Percentiles rank a stretch among this genome's conserved stretches.
Evolutionary conservation across 2,797 vertebrate genomes (phyloP).

Genomic region (Pagetopsis macropterus): DNA sequence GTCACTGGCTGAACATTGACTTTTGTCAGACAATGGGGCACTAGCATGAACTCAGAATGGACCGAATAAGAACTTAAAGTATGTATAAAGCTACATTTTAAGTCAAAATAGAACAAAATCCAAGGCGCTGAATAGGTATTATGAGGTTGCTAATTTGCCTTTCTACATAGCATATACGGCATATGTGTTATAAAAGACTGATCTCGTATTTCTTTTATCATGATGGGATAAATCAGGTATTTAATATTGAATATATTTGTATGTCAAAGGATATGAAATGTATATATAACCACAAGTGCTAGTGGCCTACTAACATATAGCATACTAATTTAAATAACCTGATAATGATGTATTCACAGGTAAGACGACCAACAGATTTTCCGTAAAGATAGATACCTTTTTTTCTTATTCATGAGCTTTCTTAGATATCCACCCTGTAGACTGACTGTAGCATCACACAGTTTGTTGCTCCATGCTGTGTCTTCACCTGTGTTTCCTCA

Average conservation of each 20-base stretch:
- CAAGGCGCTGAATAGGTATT: background rate
- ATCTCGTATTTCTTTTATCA: background rate
- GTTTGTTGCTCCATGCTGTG: constrained; percentile 28
- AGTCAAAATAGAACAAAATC: background rate
- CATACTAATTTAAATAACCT: background rate
- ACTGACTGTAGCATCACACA: constrained; percentile 17
- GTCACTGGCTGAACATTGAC: background rate
- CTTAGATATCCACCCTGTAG: constrained; percentile 8
- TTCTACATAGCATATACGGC: background rate
- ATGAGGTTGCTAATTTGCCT: background rate
- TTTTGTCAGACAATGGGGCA: background rate
- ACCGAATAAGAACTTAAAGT: background rate
- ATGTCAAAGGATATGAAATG: background rate
- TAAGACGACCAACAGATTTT: constrained; percentile 44
- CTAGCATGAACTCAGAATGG: background rate
- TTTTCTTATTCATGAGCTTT: constrained; percentile 30
- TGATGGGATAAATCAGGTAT: background rate
- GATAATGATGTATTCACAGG: background rate
- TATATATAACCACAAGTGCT: background rate
- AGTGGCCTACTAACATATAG: background rate
- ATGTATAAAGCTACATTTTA: background rate
- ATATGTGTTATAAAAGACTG: background rate
- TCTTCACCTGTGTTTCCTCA: constrained; percentile 20
- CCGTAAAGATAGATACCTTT: constrained; percentile 47
- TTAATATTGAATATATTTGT: background rate